Conservation (phyloP, 2,888 invertebrate genomes). For the Theretra japonica region DNA sequence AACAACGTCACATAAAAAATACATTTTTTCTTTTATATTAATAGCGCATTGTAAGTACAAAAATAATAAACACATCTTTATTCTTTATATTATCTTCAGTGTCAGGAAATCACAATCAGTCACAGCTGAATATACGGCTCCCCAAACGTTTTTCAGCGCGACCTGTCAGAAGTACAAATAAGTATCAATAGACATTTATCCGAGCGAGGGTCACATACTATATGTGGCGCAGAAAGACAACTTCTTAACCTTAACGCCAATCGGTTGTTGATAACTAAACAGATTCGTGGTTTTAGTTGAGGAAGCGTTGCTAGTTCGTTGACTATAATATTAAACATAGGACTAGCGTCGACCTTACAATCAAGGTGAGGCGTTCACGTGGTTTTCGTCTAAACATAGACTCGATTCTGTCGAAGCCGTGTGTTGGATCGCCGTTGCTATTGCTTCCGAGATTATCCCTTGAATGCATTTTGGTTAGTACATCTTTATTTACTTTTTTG, state of each 20-base stretch:
- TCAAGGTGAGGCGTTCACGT: slow-evolving; percentile 37
- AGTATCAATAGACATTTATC: too few species aligned
- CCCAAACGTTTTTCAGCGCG: too few species aligned
- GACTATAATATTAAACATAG: slow-evolving; percentile 1
- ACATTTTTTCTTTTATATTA: too few species aligned
- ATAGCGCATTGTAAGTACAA: too few species aligned
- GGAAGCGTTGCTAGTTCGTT: slow-evolving; percentile 4
- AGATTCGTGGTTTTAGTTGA: not conserved
- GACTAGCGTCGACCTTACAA: slow-evolving; percentile 38
- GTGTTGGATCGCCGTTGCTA: not conserved
- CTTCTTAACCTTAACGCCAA: not conserved
- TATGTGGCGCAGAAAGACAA: too few species aligned
- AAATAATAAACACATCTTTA: too few species aligned
- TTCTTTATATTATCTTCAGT: too few species aligned
- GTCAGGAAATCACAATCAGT: too few species aligned
- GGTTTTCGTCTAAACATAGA: slow-evolving; percentile 18
- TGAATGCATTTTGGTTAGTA: not conserved
- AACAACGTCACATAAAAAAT: too few species aligned
- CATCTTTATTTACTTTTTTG: not conserved
- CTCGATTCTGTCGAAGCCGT: not conserved
- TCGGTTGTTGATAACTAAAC: not conserved
- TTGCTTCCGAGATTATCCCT: slow-evolving; percentile 13
- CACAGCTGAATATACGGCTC: too few species aligned
- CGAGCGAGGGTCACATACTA: too few species aligned
- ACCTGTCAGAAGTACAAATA: too few species aligned